phyloP scores from a whole-genome alignment of 1,140 invertebrate genomes.

The Meteorus sp. region DNA sequence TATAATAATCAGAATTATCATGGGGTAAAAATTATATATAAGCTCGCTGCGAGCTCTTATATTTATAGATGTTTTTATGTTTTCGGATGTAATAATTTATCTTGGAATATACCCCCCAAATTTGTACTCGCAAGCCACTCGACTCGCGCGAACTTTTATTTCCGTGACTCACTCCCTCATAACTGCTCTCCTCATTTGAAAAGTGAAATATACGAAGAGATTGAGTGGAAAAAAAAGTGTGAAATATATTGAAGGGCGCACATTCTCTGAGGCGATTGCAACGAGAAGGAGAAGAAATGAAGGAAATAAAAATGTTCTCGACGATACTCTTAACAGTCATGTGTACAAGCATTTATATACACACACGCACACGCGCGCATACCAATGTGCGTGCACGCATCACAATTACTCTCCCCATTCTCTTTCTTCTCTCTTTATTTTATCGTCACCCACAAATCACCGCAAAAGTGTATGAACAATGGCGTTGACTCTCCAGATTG shows the following conservation, averaged over 20 bases:
- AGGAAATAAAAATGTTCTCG: no score
- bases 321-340: no score
- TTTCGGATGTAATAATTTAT: conserved; percentile 36
- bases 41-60: no score
- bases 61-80: conserved; percentile 35
- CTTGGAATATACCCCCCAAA: conserved; percentile 33
- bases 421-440: not conserved
- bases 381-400: not conserved
- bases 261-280: no score
- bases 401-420: not conserved
- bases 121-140: conserved; percentile 29
- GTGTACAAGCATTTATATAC: no score
- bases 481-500: not conserved
- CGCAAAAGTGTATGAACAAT: not conserved
- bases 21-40: no score
- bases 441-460: not conserved
- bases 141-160: conserved; percentile 1
- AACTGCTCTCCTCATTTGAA: not conserved
- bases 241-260: no score
- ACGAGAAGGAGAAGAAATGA: no score
- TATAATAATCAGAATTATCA: not conserved
- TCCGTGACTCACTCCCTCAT: not conserved
- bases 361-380: no score
- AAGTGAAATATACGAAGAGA: no score
- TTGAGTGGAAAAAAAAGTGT: not conserved